A percentile compares a stretch with the other conserved stretches of the same genome.
These are phyloP conservation scores for Mimachlamys varia DNA, from an alignment of 2,888 invertebrate genomes.

Conservation along the genomic window DNA sequence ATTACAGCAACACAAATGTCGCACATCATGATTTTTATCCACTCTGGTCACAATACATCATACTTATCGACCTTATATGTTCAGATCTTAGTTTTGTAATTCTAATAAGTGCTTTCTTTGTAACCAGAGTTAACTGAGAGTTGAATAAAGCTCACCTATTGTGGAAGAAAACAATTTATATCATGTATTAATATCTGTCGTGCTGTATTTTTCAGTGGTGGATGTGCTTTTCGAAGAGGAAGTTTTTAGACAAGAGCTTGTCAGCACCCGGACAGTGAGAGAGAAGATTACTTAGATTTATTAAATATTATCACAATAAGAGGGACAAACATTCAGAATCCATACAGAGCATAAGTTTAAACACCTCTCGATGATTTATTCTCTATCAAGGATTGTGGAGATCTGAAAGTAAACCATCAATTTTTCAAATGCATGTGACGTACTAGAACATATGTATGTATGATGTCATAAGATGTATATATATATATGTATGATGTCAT, in stretches of 20 bases:
- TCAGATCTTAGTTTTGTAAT: no score
- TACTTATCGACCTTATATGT: no score
- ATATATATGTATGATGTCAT: neutral
- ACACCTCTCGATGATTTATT: neutral
- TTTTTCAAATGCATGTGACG: neutral
- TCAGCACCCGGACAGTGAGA: constrained; percentile 88
- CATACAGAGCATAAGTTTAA: neutral
- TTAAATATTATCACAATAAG: neutral
- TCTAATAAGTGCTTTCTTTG: no score
- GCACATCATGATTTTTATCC: no score
- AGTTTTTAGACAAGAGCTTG: constrained; percentile 99
- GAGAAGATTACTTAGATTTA: neutral
- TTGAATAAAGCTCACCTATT: no score
- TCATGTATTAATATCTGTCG: no score
- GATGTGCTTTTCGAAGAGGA: constrained; percentile 99
- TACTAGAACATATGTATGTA: neutral
- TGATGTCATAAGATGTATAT: neutral
- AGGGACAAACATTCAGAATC: neutral
- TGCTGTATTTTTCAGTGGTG: constrained; percentile 88
- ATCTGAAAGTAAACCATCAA: neutral
- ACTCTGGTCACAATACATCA: no score
- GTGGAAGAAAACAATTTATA: no score
- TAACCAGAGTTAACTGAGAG: no score
- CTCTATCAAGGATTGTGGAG: neutral
- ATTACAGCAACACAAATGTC: no score